Evolutionary conservation across 2,888 invertebrate genomes (phyloP), one percentile per base, ranked within the genome.

Genomic region (Campoplex nolae): DNA sequence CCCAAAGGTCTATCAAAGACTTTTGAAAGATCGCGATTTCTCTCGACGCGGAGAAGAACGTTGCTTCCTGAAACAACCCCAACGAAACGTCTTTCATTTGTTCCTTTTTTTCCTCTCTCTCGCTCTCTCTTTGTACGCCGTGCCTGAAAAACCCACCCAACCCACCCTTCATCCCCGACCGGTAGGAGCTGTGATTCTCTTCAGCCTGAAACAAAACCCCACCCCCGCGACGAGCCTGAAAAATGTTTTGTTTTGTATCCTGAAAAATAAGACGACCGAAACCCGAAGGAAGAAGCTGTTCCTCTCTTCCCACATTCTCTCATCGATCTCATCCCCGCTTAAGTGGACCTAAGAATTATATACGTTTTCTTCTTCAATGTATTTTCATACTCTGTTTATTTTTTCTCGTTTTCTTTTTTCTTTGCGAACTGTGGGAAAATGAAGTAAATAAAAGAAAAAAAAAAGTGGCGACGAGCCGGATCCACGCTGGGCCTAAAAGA

Each of bases 401-500:
- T 74, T 70, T 79, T 76, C 73, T 68, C 48, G 28, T 38, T 51
- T 42, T 45, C 18, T 58, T 77, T 77, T 77, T 70, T 74, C 58
- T 80, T 77, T 68, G 65, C 54, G 42, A 79, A 81, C 86, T 86
- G 86, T 67, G 86, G 80, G 73, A 86, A 80, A 71, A 80, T 79
- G 51, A 45, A 76, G 68, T 74, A 81, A 56, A 81, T 58, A 48
- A 68, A 74, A 65, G 51, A 38, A 23, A 48, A 75, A 75, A 54
- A 45, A 70, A 54, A 42, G 65, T 65, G 67, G 73, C 75, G 87
- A 78, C 84, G 88, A 84, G 83, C 90, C 91, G 92, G 92, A 92
- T 93, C 93, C 92, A 92, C 91, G 92, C 91, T 92, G 94, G 91
- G 93, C 94, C 94, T 94, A 93, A 91, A 93, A 90, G 92, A 92